phyloP scores from a whole-genome alignment of 2,797 vertebrate species.

The Bradypus variegatus region DNA sequence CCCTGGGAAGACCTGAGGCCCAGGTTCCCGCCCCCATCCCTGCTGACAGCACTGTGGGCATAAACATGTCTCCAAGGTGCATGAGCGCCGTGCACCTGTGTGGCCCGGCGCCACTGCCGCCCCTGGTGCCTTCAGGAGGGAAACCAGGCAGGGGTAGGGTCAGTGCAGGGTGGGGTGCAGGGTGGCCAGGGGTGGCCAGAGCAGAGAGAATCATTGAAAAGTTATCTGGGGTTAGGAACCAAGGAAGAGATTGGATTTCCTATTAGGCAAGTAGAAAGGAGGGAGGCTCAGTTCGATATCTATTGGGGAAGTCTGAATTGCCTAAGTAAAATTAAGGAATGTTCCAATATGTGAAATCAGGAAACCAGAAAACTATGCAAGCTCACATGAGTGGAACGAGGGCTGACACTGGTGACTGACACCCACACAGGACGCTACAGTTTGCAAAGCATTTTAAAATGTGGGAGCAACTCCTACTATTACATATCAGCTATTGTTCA shows the following conservation, averaged over 20 bases:
- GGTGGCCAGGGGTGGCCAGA: background rate
- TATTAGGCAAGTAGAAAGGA: background rate
- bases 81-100: too few species aligned
- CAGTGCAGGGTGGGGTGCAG: too few species aligned
- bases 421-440: background rate
- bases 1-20: background rate
- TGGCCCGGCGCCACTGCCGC: background rate
- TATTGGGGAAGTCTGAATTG: background rate
- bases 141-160: background rate
- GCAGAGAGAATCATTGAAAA: background rate
- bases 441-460: background rate
- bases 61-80: too few species aligned
- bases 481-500: background rate
- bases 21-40: background rate
- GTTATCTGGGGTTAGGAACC: background rate
- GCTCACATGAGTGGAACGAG: too few species aligned
- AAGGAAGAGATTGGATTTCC: background rate
- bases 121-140: background rate
- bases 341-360: background rate
- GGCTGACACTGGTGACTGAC: background rate
- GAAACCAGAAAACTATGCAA: background rate
- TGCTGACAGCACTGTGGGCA: background rate
- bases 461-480: background rate
- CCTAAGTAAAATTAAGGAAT: background rate
- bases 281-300: background rate